A percentile compares a stretch with the other conserved stretches of the same genome.
These are phyloP conservation scores for Brachionus paranguensis DNA, from an alignment of 1,140 invertebrate genomes.

Conservation along the genomic window DNA sequence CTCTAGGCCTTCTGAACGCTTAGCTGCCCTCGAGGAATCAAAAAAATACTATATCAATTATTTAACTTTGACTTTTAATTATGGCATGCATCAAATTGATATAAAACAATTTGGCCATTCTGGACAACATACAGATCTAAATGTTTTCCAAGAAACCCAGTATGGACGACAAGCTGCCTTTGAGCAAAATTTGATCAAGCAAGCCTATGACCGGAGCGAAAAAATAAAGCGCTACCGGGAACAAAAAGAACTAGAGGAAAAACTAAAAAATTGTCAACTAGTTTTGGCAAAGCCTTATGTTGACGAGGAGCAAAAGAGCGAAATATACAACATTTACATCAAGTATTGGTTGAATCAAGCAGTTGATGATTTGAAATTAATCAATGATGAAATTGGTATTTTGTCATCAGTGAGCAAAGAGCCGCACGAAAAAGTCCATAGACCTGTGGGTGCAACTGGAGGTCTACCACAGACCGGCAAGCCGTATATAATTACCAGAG, in stretches of 20 bases:
- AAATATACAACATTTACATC: slow-evolving; percentile 26
- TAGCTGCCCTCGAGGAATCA: background rate
- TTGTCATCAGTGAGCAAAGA: slow-evolving; percentile 16
- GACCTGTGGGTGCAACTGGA: background rate
- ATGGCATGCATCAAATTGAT: slow-evolving; percentile 13
- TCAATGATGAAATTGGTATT: slow-evolving; percentile 29
- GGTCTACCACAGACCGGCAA: background rate
- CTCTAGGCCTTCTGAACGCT: background rate
- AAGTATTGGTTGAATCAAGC: slow-evolving; percentile 30
- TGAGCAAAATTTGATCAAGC: slow-evolving; percentile 17
- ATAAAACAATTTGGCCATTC: background rate
- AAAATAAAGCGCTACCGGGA: slow-evolving; percentile 35
- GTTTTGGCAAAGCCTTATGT: slow-evolving; percentile 3
- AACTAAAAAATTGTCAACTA: background rate
- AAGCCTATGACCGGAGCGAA: background rate
- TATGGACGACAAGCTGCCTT: slow-evolving; percentile 7
- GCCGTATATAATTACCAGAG: slow-evolving; percentile 85
- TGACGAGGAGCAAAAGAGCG: slow-evolving; percentile 17
- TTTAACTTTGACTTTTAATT: slow-evolving; percentile 11
- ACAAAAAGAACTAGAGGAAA: slow-evolving; percentile 31
- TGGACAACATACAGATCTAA: background rate
- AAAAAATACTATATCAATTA: slow-evolving; percentile 25
- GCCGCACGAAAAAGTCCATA: background rate
- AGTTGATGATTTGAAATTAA: slow-evolving; percentile 21
- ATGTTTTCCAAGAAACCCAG: background rate